A percentile compares a stretch with the other conserved stretches of the same genome.
These are phyloP conservation scores for Trichechus manatus DNA, from an alignment of 2,113 vertebrate species.

Conservation along the genomic window DNA sequence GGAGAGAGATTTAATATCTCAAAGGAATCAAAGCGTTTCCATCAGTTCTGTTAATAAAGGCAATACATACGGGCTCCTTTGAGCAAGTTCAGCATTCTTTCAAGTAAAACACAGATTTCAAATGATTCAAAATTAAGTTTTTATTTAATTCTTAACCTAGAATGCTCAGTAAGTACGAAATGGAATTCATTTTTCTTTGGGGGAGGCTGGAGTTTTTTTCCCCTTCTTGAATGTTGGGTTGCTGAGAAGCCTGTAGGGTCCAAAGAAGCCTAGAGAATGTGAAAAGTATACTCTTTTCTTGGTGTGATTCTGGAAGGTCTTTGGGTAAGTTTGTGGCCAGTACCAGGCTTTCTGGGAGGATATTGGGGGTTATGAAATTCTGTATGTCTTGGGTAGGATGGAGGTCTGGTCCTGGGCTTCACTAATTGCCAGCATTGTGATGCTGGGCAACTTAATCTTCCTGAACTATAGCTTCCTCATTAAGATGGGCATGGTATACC, in stretches of 20 bases:
- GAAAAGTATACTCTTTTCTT: not conserved
- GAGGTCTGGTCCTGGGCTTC: not conserved
- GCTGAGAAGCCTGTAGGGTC: not conserved
- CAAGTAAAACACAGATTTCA: not conserved
- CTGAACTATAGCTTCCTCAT: slow-evolving; percentile 11
- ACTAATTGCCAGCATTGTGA: not conserved
- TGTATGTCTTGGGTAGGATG: not conserved
- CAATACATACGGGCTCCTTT: not conserved
- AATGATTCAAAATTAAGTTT: slow-evolving; percentile 28
- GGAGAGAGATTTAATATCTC: not conserved
- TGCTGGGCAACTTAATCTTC: slow-evolving; percentile 46
- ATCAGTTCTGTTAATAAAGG: not conserved
- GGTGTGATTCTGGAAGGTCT: not conserved
- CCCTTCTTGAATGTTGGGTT: slow-evolving; percentile 25
- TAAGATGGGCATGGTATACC: not conserved
- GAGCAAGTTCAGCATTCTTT: not conserved
- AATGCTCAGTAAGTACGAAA: not conserved
- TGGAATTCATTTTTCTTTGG: not conserved
- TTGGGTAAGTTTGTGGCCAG: not conserved
- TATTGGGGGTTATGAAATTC: not conserved
- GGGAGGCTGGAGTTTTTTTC: not conserved
- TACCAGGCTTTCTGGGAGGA: not conserved
- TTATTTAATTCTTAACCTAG: slow-evolving; percentile 18
- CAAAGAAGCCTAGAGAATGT: slow-evolving; percentile 32
- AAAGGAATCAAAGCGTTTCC: not conserved